Evolutionary conservation across 2,888 invertebrate species (phyloP).

Genomic region (Endotricha flammealis): DNA sequence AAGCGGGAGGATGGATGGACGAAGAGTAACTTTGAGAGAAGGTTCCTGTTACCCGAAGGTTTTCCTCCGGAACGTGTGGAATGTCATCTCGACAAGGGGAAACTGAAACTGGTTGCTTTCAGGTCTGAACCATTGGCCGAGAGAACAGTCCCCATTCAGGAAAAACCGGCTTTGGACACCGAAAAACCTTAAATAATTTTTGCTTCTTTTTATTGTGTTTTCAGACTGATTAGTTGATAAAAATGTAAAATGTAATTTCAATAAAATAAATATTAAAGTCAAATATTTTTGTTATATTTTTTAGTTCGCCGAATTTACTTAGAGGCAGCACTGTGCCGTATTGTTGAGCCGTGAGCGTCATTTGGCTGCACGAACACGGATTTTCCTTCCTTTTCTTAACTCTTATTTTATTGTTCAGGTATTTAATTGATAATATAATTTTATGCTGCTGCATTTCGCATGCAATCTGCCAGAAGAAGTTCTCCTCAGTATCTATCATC

Average conservation of each 20-base stretch:
- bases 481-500: too few relatives aligned
- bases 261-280: slow-evolving; percentile 4
- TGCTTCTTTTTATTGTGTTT: slow-evolving; percentile 1
- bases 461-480: too few relatives aligned
- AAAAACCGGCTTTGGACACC: slow-evolving; percentile 29
- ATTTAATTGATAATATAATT: too few relatives aligned
- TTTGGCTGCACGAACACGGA: too few relatives aligned
- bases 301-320: too few relatives aligned
- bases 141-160: slow-evolving; percentile 52
- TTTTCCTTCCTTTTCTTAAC: too few relatives aligned
- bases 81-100: slow-evolving; percentile 87
- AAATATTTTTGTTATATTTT: too few relatives aligned
- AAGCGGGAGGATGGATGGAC: slow-evolving; percentile 86
- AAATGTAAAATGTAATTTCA: slow-evolving; percentile 14
- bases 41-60: slow-evolving; percentile 86
- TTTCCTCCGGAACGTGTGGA: slow-evolving; percentile 85
- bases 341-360: too few relatives aligned
- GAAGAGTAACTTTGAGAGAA: slow-evolving; percentile 85
- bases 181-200: slow-evolving; percentile 12
- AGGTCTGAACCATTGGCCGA: slow-evolving; percentile 56
- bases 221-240: slow-evolving; percentile 25
- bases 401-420: too few relatives aligned
- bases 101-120: slow-evolving; percentile 83
- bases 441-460: too few relatives aligned
- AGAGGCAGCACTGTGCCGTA: too few relatives aligned